Base-by-base conservation (phyloP, 1,140 invertebrate species). In the Battus philenor region DNA sequence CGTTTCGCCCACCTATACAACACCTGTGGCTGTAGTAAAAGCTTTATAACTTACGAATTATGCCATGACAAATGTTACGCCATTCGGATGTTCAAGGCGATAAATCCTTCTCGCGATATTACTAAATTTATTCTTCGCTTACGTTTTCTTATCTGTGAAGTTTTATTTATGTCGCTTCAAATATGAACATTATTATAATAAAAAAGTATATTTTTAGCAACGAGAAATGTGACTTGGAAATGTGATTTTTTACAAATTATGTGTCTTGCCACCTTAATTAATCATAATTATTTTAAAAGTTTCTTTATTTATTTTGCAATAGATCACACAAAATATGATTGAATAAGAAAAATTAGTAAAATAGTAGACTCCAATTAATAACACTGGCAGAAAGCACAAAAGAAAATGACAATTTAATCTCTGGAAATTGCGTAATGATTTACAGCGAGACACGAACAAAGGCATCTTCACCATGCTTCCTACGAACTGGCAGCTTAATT, bases 1-100 rank as follows among this genome's bases (percentile, higher is more conserved):
- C 59, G 46, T 36, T 45, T 47, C 49, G 61, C 44, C 50, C 59
- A 58, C 68, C 54, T 61, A 49, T 55, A 58, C 45, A 61, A 56
- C 77, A 78, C 74, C 73, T 78, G 71, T 65, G 70, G 57, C 50
- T 63, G 66, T 50, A 65, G 61, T 78, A 77, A 81, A 66, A 50
- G 53, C 56, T 78, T 73, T 70, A 72, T 65, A 58, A 61, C 58
- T 57, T 55, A 67, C 60, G 62, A 71, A 77, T 59, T 60, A 54
- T 38, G 45, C 34, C 43, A 47, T 56, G 54, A 48, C 43, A 45
- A 56, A 57, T 59, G 69, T 67, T 55, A 54, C 65, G 48, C 50
- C 59, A 49, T 63, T 58, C 52, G 51, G 46, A 60, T 65, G 64
- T 66, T 56, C 50, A 36, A 45, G 47, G 47, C 39, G 36, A 60